These are phyloP conservation scores for Caenorhabditis imperialis DNA, from an alignment of 2,888 invertebrate genomes.

Conservation along the genomic window DNA sequence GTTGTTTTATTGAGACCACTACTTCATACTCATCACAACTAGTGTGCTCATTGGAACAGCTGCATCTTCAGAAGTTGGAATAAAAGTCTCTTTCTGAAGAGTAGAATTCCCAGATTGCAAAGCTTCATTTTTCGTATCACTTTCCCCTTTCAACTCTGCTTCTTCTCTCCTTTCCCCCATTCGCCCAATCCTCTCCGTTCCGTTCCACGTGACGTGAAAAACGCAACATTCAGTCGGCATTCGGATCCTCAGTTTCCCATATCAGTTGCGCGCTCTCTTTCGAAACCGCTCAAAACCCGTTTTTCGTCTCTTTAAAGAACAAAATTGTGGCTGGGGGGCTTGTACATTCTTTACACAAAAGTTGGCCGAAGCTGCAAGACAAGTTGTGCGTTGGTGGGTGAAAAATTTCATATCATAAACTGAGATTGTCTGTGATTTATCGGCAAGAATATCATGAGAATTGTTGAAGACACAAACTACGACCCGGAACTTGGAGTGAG, in stretches of 20 bases:
- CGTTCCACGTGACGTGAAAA: slow-evolving; percentile 11
- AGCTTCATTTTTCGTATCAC: too few relatives aligned
- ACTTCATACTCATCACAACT: too few relatives aligned
- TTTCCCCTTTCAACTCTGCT: too few relatives aligned
- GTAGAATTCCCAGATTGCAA: too few relatives aligned
- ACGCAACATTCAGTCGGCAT: not conserved
- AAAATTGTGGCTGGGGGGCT: slow-evolving; percentile 40
- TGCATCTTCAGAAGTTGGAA: too few relatives aligned
- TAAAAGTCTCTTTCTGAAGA: too few relatives aligned
- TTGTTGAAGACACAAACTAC: not conserved
- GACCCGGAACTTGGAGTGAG: not conserved
- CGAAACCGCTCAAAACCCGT: slow-evolving; percentile 22
- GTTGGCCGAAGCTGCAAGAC: too few relatives aligned
- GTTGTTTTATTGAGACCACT: too few relatives aligned
- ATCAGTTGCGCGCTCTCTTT: slow-evolving; percentile 4
- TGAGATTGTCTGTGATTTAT: slow-evolving; percentile 14
- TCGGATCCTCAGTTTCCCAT: slow-evolving; percentile 23
- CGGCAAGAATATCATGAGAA: not conserved
- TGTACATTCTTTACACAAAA: slow-evolving; percentile 18
- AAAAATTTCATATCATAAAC: too few relatives aligned
- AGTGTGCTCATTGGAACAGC: too few relatives aligned
- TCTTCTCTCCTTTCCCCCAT: too few relatives aligned
- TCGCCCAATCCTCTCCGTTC: too few relatives aligned
- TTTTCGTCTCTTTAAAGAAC: slow-evolving; percentile 42
- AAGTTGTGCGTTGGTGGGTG: not conserved